Conservation (phyloP, 2,888 invertebrate genomes). For the Fissipunctia ypsillon region DNA sequence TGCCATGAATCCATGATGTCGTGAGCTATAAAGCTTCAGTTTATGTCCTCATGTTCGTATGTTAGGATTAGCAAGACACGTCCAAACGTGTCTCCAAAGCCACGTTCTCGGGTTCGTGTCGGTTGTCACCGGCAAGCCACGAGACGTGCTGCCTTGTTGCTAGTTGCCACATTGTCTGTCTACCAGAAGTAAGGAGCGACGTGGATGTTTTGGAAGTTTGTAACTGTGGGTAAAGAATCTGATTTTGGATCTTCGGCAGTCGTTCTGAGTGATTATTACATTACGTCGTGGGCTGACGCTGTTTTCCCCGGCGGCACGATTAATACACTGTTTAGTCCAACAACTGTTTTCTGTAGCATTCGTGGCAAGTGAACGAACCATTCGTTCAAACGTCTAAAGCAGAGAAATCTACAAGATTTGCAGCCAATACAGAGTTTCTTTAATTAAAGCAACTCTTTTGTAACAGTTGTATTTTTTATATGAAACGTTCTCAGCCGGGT, state of each 20-base stretch:
- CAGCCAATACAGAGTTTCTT: slow-evolving; percentile 17
- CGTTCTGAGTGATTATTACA: background rate
- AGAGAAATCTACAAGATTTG: slow-evolving; percentile 17
- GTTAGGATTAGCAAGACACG: too few relatives aligned
- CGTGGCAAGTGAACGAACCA: background rate
- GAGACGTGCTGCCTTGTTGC: slow-evolving; percentile 15
- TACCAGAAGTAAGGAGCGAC: background rate
- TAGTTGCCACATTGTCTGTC: slow-evolving; percentile 12
- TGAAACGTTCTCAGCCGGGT: slow-evolving; percentile 39
- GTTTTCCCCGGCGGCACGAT: too few relatives aligned
- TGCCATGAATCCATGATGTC: slow-evolving; percentile 28
- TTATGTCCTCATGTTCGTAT: slow-evolving; percentile 29
- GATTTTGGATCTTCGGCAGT: background rate
- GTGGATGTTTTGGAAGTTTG: background rate
- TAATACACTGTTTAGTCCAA: background rate
- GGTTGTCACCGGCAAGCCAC: slow-evolving; percentile 25
- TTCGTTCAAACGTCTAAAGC: background rate
- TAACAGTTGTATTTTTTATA: slow-evolving; percentile 34
- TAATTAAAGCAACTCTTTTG: slow-evolving; percentile 39
- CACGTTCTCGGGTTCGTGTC: slow-evolving; percentile 31
- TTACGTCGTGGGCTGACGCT: background rate
- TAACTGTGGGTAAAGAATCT: background rate
- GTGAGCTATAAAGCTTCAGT: slow-evolving; percentile 40
- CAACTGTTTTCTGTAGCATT: background rate
- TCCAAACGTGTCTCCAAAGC: too few relatives aligned